Conservation (phyloP, 2,113 vertebrate species). For the Podiceps cristatus region DNA sequence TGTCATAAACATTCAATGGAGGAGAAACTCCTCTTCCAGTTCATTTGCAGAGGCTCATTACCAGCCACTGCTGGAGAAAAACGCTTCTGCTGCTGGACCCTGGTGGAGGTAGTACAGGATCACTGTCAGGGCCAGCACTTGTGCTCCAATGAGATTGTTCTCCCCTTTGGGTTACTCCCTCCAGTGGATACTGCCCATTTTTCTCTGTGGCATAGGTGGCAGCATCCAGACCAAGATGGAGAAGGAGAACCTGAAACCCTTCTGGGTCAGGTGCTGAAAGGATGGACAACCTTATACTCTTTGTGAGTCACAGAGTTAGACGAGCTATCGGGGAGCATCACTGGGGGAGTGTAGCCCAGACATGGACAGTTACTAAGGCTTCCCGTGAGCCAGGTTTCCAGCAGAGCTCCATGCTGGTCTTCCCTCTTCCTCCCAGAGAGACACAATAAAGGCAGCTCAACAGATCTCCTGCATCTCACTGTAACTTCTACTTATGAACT, state of each 20-base stretch:
- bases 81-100: constrained; percentile 45
- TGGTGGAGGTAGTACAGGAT: constrained; percentile 49
- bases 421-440: constrained; percentile 20
- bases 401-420: not conserved
- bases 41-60: constrained; percentile 47
- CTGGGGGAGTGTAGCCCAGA: constrained; percentile 3
- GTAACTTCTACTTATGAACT: not conserved
- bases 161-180: not conserved
- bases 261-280: constrained; percentile 13
- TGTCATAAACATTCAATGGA: constrained; percentile 43
- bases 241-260: not conserved
- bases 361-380: constrained; percentile 41
- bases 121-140: constrained; percentile 34
- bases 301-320: not conserved
- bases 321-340: not conserved
- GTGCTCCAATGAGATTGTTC: not conserved
- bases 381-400: constrained; percentile 27
- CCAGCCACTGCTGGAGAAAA: constrained; percentile 45
- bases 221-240: constrained; percentile 8
- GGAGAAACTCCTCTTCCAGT: constrained; percentile 68
- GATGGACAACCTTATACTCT: not conserved
- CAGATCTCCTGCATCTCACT: constrained; percentile 23
- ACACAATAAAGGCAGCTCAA: not conserved
- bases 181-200: not conserved
- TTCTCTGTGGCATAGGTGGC: not conserved